Evolutionary conservation across 2,888 invertebrate species (phyloP).

Genomic region (Lomographa bimaculata): DNA sequence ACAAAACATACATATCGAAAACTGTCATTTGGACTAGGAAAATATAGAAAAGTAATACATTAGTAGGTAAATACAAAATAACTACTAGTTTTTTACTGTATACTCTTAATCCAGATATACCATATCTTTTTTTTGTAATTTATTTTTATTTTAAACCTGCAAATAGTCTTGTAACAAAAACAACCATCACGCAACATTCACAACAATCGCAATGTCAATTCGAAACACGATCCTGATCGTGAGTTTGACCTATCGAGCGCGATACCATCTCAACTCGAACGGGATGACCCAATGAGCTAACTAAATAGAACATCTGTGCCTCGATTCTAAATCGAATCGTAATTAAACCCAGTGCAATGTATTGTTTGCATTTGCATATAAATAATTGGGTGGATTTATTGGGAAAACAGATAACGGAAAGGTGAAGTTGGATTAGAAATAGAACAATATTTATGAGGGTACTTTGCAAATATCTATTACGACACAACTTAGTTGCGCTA

Average conservation of each 20-base stretch:
- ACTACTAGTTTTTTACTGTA: too few relatives aligned
- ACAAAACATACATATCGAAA: too few relatives aligned
- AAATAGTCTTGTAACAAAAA: too few relatives aligned
- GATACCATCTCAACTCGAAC: constrained; percentile 49
- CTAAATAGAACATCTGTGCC: constrained; percentile 71
- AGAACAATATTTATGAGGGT: not conserved
- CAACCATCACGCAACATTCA: too few relatives aligned
- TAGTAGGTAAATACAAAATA: too few relatives aligned
- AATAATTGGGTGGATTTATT: constrained; percentile 41
- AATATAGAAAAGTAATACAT: too few relatives aligned
- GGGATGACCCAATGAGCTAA: constrained; percentile 72
- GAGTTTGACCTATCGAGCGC: constrained; percentile 56
- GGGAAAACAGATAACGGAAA: constrained; percentile 17
- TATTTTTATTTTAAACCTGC: too few relatives aligned
- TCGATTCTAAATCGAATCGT: constrained; percentile 58
- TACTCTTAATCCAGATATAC: too few relatives aligned
- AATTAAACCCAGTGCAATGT: constrained; percentile 61
- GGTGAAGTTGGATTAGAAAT: constrained; percentile 11
- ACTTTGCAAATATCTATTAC: too few relatives aligned
- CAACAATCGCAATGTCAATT: constrained; percentile 30
- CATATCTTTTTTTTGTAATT: too few relatives aligned
- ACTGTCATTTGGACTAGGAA: too few relatives aligned
- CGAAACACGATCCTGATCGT: constrained; percentile 39
- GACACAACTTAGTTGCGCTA: too few relatives aligned
- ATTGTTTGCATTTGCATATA: constrained; percentile 43